Evolutionary conservation across 2,797 vertebrate species (phyloP).

Genomic region (Morus bassanus): DNA sequence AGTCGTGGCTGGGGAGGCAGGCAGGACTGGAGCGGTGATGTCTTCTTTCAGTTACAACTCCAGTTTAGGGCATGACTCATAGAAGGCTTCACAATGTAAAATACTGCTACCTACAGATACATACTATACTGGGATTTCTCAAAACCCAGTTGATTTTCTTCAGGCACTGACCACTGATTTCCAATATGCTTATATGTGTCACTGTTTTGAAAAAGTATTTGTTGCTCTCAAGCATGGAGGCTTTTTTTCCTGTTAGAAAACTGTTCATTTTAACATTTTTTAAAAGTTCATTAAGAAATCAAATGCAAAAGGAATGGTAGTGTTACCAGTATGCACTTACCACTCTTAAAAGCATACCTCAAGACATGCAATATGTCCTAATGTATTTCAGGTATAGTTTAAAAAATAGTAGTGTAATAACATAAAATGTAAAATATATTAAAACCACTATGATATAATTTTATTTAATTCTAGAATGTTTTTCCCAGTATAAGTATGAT

Average conservation of each 20-base stretch:
- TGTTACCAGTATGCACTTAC: background rate
- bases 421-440: background rate
- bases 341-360: background rate
- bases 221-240: background rate
- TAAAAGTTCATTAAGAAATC: background rate
- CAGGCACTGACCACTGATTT: background rate
- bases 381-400: background rate
- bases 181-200: background rate
- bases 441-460: background rate
- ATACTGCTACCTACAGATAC: background rate
- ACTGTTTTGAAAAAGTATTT: background rate
- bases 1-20: background rate
- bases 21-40: background rate
- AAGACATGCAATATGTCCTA: background rate
- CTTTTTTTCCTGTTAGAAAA: background rate
- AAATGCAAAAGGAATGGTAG: background rate
- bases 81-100: slow-evolving; percentile 25
- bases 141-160: background rate
- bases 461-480: background rate
- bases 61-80: background rate
- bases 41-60: background rate
- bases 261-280: background rate
- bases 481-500: background rate
- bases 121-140: background rate
- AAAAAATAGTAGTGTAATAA: background rate